These are phyloP conservation scores for Amitus sp. DNA, from an alignment of 2,888 invertebrate species.

Conservation along the genomic window DNA sequence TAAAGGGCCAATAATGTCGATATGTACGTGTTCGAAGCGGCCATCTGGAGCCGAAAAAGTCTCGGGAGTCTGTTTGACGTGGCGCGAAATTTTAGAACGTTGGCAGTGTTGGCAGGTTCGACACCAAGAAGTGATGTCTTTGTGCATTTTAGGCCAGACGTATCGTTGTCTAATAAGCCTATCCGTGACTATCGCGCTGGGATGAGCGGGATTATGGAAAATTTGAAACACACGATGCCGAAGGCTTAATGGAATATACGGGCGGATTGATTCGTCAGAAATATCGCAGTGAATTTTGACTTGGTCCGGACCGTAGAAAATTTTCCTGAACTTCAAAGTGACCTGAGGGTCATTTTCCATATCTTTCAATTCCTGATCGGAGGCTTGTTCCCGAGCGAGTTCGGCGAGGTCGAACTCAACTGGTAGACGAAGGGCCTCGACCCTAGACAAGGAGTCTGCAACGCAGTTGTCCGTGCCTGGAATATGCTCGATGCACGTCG, in stretches of 20 bases:
- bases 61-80: background rate
- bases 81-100: no score
- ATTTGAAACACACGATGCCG: background rate
- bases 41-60: background rate
- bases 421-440: background rate
- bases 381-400: background rate
- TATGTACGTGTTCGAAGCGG: no score
- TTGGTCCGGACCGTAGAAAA: no score
- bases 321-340: background rate
- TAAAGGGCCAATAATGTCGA: background rate
- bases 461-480: no score
- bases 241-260: no score
- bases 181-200: slow-evolving; percentile 2
- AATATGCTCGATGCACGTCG: no score
- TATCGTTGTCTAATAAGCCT: no score
- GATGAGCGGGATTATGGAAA: background rate
- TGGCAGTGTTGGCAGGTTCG: background rate
- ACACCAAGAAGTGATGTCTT: background rate
- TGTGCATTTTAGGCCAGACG: no score
- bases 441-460: no score
- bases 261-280: background rate
- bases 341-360: background rate
- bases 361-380: no score
- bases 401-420: background rate
- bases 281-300: background rate